Conservation (phyloP, 2,888 invertebrate genomes). For the Xiphydria camelus region DNA sequence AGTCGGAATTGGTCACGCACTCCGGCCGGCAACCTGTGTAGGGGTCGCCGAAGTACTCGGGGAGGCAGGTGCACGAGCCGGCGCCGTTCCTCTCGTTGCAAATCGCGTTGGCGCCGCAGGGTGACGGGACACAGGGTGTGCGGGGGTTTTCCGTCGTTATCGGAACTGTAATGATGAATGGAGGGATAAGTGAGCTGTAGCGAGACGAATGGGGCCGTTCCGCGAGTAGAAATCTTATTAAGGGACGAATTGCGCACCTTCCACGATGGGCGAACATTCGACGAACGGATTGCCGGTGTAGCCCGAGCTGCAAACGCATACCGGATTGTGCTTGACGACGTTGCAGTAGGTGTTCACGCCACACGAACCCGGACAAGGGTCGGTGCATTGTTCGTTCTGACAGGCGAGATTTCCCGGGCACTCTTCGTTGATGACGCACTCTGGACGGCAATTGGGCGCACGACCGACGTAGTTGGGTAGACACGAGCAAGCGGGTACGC, state of each 20-base stretch:
- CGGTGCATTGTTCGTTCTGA: slow-evolving; percentile 77
- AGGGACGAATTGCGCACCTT: slow-evolving; percentile 43
- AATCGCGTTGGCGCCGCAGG: slow-evolving; percentile 83
- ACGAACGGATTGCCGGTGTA: slow-evolving; percentile 85
- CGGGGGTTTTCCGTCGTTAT: slow-evolving; percentile 67
- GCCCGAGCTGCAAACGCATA: slow-evolving; percentile 79
- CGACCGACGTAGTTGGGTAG: slow-evolving; percentile 77
- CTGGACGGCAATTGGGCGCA: slow-evolving; percentile 83
- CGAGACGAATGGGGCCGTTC: slow-evolving; percentile 48
- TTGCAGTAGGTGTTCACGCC: slow-evolving; percentile 77
- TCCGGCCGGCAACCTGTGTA: slow-evolving; percentile 84
- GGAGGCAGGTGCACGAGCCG: slow-evolving; percentile 80
- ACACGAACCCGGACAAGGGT: slow-evolving; percentile 85
- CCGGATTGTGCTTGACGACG: slow-evolving; percentile 81
- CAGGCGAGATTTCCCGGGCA: slow-evolving; percentile 84
- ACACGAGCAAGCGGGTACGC: slow-evolving; percentile 80
- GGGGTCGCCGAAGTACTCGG: slow-evolving; percentile 86
- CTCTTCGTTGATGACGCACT: slow-evolving; percentile 83
- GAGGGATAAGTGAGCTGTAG: too few relatives aligned
- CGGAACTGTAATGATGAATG: slow-evolving; percentile 56
- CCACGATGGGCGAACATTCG: slow-evolving; percentile 63
- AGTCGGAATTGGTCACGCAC: slow-evolving; percentile 83
- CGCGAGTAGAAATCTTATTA: neutral
- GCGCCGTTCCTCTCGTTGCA: slow-evolving; percentile 83
- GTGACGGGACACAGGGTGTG: slow-evolving; percentile 80